These are phyloP conservation scores for Pseudochirops corinnae DNA, from an alignment of 2,797 vertebrate genomes.

Conservation along the genomic window DNA sequence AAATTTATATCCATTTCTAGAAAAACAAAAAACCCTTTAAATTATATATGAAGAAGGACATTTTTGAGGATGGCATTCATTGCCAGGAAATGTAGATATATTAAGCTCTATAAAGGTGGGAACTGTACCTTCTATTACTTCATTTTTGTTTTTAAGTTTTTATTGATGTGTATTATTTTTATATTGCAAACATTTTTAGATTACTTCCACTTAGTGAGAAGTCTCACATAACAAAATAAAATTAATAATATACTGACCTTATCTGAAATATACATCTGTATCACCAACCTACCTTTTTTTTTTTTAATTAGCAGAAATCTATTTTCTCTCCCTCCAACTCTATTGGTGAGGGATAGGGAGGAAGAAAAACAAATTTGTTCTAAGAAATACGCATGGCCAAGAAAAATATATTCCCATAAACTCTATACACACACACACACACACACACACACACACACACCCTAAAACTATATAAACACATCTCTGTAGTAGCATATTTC, in stretches of 20 bases:
- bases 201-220: neutral
- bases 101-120: neutral
- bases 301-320: neutral
- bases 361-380: neutral
- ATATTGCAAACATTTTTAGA: neutral
- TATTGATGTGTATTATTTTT: neutral
- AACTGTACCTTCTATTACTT: neutral
- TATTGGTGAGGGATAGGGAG: neutral
- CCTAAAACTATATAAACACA: no score
- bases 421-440: no score
- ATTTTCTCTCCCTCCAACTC: neutral
- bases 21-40: constrained; percentile 13
- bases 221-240: neutral
- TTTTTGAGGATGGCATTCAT: constrained; percentile 30
- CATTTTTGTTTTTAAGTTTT: neutral
- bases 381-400: neutral
- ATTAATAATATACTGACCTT: neutral
- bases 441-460: no score
- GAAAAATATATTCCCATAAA: neutral
- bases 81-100: constrained; percentile 35
- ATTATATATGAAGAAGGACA: constrained; percentile 47
- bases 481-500: neutral
- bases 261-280: no score
- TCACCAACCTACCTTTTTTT: no score
- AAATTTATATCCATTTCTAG: constrained; percentile 40